Conservation (phyloP, 2,888 invertebrate species). For the Anodontia alba region DNA sequence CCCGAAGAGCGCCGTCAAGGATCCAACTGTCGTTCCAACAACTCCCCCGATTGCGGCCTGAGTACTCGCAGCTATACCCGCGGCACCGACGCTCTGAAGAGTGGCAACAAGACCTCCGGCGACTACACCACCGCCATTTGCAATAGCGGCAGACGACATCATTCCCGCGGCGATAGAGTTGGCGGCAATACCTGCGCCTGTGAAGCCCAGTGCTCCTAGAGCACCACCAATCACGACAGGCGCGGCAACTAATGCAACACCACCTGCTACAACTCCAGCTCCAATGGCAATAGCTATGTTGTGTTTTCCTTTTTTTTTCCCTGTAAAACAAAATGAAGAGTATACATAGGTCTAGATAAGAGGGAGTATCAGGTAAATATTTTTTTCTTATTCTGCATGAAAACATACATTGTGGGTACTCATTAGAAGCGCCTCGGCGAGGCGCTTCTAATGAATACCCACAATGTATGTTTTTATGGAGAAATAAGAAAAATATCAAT, state of each 20-base stretch:
- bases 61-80: neutral
- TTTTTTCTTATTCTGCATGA: no score
- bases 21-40: neutral
- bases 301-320: no score
- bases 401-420: no score
- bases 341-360: no score
- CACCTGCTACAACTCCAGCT: neutral
- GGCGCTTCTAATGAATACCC: no score
- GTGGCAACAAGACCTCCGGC: neutral
- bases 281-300: neutral
- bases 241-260: neutral
- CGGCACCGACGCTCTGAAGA: neutral
- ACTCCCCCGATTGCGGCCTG: neutral
- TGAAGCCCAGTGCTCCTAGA: neutral
- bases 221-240: neutral
- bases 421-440: no score
- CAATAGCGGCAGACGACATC: neutral
- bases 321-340: no score
- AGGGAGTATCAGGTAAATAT: no score
- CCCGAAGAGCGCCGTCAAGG: neutral
- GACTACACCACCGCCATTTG: neutral
- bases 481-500: no score
- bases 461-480: no score
- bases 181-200: neutral
- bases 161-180: neutral